Conservation (phyloP, 2,888 invertebrate genomes). For the Clitarchus hookeri region DNA sequence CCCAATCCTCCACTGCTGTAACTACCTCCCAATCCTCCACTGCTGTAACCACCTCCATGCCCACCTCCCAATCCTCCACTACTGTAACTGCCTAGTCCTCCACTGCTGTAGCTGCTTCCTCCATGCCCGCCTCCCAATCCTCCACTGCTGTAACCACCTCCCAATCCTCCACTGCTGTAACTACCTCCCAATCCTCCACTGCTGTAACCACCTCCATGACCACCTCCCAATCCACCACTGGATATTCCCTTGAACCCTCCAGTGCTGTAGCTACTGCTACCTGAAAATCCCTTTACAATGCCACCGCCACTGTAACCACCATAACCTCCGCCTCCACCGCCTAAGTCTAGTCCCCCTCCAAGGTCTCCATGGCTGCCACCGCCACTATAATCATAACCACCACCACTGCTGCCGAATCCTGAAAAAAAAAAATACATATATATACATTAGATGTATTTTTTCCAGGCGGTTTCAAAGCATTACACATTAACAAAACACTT, state of each 20-base stretch:
- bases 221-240: neutral
- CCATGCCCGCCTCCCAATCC: constrained; percentile 3
- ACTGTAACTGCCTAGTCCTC: neutral
- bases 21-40: neutral
- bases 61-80: neutral
- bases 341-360: neutral
- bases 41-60: constrained; percentile 6
- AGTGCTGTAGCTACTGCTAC: neutral
- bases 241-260: neutral
- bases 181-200: neutral
- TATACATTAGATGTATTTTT: neutral
- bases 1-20: neutral
- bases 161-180: neutral
- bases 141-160: constrained; percentile 23
- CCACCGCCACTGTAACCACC: neutral
- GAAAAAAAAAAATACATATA: neutral
- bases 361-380: neutral
- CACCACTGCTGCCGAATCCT: neutral
- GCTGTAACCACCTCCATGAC: constrained; percentile 20
- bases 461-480: neutral
- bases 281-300: constrained; percentile 2
- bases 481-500: too few relatives aligned
- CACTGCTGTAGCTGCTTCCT: constrained; percentile 21
- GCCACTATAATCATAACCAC: neutral
- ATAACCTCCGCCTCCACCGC: neutral